Conservation (phyloP, 2,113 vertebrate genomes). For the Erinaceus europaeus region DNA sequence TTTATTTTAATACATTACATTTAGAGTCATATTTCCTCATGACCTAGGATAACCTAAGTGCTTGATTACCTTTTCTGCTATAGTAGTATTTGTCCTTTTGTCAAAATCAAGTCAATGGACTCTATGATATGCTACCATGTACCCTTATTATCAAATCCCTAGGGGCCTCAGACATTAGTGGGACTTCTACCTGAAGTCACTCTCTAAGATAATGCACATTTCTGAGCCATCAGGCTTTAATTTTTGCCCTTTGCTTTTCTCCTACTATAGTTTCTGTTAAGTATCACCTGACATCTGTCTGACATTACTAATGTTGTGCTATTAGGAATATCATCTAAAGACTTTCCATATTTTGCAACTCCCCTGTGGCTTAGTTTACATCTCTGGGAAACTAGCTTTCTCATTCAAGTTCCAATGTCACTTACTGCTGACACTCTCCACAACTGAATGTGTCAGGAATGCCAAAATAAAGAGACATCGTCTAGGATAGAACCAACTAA, state of each 20-base stretch:
- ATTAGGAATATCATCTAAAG: neutral
- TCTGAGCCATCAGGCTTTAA: slow-evolving; percentile 1
- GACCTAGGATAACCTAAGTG: neutral
- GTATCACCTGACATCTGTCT: neutral
- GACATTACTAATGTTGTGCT: neutral
- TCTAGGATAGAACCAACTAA: neutral
- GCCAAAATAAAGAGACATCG: too few relatives aligned
- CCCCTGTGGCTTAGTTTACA: neutral
- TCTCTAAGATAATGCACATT: neutral
- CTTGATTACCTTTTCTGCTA: neutral
- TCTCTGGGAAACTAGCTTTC: neutral
- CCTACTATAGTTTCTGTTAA: neutral
- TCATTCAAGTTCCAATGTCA: neutral
- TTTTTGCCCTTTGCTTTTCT: neutral
- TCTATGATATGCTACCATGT: neutral
- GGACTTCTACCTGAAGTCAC: neutral
- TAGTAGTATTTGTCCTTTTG: neutral
- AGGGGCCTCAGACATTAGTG: neutral
- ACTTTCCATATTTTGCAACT: neutral
- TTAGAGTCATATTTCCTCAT: neutral
- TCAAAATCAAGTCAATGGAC: neutral
- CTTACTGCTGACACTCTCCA: neutral
- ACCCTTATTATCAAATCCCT: neutral
- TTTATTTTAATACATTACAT: neutral
- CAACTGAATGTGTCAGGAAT: neutral